Conservation (phyloP, 2,797 vertebrate genomes). For the Microhierax caerulescens region DNA sequence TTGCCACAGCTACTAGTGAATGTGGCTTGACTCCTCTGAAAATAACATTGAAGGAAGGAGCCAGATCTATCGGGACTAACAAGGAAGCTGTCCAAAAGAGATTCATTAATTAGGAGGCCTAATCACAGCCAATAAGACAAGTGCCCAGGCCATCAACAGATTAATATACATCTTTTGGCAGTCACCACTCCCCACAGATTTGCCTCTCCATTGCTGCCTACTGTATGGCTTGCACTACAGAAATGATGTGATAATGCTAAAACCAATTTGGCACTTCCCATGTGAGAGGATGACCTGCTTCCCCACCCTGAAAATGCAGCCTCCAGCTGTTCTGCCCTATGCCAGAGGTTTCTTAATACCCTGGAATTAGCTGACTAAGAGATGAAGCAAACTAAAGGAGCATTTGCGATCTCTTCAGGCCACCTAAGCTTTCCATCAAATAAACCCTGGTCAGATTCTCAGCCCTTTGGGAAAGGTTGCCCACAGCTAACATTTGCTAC, state of each 20-base stretch:
- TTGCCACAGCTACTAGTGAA: not conserved
- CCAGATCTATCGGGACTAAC: constrained; percentile 17
- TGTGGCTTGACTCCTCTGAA: constrained; percentile 1
- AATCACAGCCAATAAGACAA: constrained; percentile 47
- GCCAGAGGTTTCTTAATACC: constrained; percentile 39
- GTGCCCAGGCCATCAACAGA: not conserved
- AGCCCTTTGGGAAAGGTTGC: constrained; percentile 47
- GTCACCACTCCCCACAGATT: constrained; percentile 17
- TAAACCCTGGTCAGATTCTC: constrained; percentile 29
- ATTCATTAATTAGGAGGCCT: constrained; percentile 41
- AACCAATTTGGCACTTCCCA: constrained; percentile 41
- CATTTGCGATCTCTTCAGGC: constrained; percentile 22
- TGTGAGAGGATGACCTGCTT: not conserved
- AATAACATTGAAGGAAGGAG: not conserved
- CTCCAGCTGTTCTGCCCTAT: constrained; percentile 37
- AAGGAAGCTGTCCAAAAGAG: constrained; percentile 43
- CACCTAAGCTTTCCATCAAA: not conserved
- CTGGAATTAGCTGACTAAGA: constrained; percentile 55
- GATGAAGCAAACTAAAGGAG: constrained; percentile 22
- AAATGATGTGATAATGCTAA: constrained; percentile 48
- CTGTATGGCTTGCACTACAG: not conserved
- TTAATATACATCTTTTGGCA: constrained; percentile 46
- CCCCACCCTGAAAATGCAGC: constrained; percentile 41
- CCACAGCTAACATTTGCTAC: constrained; percentile 48
- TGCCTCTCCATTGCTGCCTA: constrained; percentile 28